These are phyloP conservation scores for Cryptocheilus praepositus DNA, from an alignment of 2,888 invertebrate species.

Conservation along the genomic window DNA sequence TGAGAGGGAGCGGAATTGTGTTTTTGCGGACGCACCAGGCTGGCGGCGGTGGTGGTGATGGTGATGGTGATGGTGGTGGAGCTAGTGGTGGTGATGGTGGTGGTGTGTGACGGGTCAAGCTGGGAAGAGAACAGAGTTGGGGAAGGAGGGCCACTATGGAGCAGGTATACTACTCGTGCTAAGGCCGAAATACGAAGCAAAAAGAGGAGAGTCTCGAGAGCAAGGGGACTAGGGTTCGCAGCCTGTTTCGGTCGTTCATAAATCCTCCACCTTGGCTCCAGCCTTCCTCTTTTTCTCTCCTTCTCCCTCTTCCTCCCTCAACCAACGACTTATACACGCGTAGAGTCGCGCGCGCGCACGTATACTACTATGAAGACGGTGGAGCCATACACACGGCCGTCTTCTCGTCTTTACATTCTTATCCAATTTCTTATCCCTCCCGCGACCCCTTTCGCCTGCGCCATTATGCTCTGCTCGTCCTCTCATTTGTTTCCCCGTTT, in stretches of 20 bases:
- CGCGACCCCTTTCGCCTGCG: conserved; percentile 22
- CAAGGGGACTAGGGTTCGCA: conserved; percentile 58
- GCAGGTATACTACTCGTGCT: conserved; percentile 57
- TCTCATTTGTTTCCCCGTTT: conserved; percentile 54
- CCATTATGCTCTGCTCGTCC: conserved; percentile 50
- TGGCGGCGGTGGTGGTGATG: conserved; percentile 6
- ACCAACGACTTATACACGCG: conserved; percentile 11
- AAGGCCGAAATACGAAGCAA: conserved; percentile 62
- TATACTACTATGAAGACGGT: conserved; percentile 13
- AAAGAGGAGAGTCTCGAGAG: conserved; percentile 43
- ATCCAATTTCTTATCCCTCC: conserved; percentile 52
- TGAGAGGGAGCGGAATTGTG: conserved; percentile 47
- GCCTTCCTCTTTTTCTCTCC: conserved; percentile 2
- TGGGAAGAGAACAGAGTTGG: neutral
- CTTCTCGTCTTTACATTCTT: conserved; percentile 52
- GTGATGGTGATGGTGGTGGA: neutral
- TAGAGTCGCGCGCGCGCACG: conserved; percentile 14
- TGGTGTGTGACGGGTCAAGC: neutral
- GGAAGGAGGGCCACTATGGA: conserved; percentile 16
- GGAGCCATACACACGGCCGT: conserved; percentile 50
- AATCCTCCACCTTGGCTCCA: conserved; percentile 63
- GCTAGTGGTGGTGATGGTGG: neutral
- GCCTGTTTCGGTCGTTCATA: conserved; percentile 68
- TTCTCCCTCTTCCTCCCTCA: conserved; percentile 11
- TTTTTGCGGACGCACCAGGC: conserved; percentile 32